Conservation (phyloP, 2,797 vertebrate species). For the Acomys russatus region DNA sequence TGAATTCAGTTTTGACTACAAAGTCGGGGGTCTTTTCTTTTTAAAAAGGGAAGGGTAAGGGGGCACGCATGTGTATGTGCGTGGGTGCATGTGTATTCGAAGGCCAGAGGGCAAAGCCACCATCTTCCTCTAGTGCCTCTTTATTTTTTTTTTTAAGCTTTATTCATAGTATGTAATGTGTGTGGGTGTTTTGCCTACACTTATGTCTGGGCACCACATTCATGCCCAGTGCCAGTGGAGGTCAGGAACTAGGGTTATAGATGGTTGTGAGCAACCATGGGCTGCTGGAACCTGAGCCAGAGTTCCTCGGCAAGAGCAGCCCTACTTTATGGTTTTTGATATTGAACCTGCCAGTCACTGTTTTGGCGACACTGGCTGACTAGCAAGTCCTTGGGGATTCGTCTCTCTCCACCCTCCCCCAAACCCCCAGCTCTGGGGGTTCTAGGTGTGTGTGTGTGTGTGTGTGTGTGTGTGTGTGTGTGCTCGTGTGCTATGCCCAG, state of each 20-base stretch:
- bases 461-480: too few species aligned
- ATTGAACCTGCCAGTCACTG: background rate
- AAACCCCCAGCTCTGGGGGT: too few species aligned
- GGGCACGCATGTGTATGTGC: background rate
- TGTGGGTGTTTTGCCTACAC: background rate
- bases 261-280: background rate
- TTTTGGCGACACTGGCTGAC: background rate
- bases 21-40: background rate
- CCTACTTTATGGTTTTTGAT: background rate
- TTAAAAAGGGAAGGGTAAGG: too few species aligned
- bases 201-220: background rate
- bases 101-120: background rate
- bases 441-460: background rate
- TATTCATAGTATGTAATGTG: background rate
- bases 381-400: background rate
- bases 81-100: background rate
- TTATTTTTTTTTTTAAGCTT: background rate
- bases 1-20: background rate
- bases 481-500: too few species aligned
- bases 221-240: background rate
- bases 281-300: background rate
- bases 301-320: background rate
- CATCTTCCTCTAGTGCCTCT: background rate
- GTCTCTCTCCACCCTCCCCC: background rate
- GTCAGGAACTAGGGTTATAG: background rate